These are phyloP conservation scores for Oscheius myriophilus DNA, from an alignment of 2,888 invertebrate genomes.

Conservation along the genomic window DNA sequence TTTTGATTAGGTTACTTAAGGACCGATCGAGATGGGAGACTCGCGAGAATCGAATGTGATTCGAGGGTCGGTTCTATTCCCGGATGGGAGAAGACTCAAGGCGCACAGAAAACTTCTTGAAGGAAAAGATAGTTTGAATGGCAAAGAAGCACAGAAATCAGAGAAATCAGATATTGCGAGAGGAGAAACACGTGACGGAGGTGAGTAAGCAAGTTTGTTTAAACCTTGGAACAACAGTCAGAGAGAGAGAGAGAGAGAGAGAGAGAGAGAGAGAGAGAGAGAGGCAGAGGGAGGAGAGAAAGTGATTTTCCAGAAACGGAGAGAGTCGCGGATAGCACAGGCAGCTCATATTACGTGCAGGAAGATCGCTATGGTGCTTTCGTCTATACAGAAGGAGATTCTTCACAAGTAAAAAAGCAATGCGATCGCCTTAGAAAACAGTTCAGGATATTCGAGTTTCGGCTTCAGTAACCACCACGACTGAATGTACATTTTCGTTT, in stretches of 20 bases:
- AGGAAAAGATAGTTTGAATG: no score
- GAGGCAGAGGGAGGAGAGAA: neutral
- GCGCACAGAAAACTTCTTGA: constrained; percentile 16
- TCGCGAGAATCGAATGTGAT: neutral
- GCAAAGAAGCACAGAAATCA: no score
- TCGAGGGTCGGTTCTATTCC: constrained; percentile 21
- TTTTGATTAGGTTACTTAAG: neutral
- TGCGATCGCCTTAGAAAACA: neutral
- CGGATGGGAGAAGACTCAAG: constrained; percentile 9
- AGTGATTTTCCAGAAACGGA: neutral
- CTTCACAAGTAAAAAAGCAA: no score
- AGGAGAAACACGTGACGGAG: no score
- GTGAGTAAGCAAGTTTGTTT: no score
- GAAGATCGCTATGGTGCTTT: constrained; percentile 21
- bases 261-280: neutral
- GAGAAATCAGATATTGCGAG: no score
- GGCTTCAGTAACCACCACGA: neutral
- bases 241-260: neutral
- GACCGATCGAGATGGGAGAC: constrained; percentile 9
- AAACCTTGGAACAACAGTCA: neutral
- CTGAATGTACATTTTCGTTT: constrained; percentile 11
- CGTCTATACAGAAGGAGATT: constrained; percentile 15
- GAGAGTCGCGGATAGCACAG: constrained; percentile 4
- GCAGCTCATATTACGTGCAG: constrained; percentile 21
- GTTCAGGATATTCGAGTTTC: neutral